phyloP scores from a whole-genome alignment of 2,797 vertebrate species.

The Darevskia nairensis region DNA sequence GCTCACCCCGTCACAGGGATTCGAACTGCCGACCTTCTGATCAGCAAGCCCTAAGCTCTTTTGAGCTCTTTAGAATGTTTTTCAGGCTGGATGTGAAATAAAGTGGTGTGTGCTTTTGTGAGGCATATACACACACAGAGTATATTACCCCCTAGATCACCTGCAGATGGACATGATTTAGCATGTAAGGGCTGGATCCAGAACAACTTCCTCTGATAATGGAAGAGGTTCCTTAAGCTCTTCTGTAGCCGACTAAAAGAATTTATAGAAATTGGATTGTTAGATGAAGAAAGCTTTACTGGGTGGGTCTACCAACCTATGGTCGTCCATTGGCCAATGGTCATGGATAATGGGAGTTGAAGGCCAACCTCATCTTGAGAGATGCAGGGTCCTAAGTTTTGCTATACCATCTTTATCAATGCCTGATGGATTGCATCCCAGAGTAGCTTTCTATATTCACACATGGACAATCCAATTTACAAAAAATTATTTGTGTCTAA shows the following conservation, averaged over 20 bases:
- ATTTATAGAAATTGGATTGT: constrained; percentile 33
- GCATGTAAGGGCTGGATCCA: neutral
- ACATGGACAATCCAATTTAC: neutral
- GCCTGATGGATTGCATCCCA: neutral
- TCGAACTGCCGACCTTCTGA: no score
- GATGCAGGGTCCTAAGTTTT: no score
- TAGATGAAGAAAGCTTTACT: constrained; percentile 31
- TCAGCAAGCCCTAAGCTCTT: neutral
- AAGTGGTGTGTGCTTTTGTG: neutral
- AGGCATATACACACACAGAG: constrained; percentile 4
- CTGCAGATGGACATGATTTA: constrained; percentile 54
- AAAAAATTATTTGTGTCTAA: neutral
- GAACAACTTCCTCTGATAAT: no score
- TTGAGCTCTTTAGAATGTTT: neutral
- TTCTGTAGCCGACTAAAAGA: constrained; percentile 9
- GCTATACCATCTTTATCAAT: neutral
- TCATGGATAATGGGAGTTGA: no score
- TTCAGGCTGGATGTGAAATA: neutral
- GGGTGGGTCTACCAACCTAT: neutral
- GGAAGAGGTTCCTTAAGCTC: neutral
- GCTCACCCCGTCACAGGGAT: no score
- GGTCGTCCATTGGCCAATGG: no score
- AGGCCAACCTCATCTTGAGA: no score
- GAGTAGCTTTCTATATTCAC: neutral
- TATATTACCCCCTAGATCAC: neutral